phyloP scores from a whole-genome alignment of 1,140 invertebrate species.

The Ceratitis capitata region DNA sequence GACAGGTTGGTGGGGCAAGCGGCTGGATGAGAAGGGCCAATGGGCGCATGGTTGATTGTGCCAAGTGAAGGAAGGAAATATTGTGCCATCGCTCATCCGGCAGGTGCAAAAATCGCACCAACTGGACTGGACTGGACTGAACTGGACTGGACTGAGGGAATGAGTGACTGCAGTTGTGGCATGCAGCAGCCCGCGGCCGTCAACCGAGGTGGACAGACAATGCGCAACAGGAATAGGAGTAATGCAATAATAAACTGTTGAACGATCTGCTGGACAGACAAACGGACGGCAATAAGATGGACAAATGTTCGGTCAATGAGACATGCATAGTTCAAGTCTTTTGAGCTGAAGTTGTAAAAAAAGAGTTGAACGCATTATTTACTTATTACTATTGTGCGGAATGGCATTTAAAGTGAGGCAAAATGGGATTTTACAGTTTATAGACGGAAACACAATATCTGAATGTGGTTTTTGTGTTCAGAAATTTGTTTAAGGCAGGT shows the following conservation, averaged over 20 bases:
- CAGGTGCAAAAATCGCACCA: conserved; percentile 33
- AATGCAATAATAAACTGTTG: conserved; percentile 15
- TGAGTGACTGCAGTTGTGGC: no score
- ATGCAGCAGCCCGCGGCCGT: conserved; percentile 14
- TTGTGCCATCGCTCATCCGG: conserved; percentile 29
- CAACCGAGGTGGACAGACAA: neutral
- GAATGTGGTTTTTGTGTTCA: no score
- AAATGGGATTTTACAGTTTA: neutral
- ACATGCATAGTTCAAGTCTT: neutral
- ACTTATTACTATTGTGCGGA: neutral
- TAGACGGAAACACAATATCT: neutral
- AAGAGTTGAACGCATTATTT: neutral
- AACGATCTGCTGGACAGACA: neutral
- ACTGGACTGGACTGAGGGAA: neutral
- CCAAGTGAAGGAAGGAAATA: conserved; percentile 14
- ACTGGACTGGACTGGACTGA: neutral
- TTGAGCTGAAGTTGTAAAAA: neutral
- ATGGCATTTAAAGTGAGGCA: conserved; percentile 15
- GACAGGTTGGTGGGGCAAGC: no score
- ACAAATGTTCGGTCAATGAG: neutral
- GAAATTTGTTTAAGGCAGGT: no score
- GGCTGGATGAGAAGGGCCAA: neutral
- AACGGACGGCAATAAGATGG: conserved; percentile 26
- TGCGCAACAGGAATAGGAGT: neutral
- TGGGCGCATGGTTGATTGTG: neutral